Conservation (phyloP, 2,888 invertebrate genomes). For the Ptychoptera albimana region DNA sequence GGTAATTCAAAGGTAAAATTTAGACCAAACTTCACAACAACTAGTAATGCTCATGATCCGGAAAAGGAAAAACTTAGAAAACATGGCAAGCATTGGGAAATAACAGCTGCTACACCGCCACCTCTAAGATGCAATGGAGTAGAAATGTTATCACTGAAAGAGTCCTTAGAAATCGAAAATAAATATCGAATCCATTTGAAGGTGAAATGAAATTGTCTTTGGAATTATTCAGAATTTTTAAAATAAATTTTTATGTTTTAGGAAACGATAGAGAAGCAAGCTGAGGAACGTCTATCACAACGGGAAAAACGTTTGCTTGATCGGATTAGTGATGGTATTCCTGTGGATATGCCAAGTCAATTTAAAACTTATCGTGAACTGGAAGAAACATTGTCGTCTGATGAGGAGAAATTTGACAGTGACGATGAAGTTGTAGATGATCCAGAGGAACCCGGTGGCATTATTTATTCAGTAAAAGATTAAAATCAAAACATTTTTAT, state of each 20-base stretch:
- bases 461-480: constrained; percentile 4
- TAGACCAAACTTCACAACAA: constrained; percentile 25
- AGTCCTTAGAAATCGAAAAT: constrained; percentile 24
- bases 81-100: constrained; percentile 24
- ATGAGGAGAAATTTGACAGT: constrained; percentile 12
- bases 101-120: constrained; percentile 29
- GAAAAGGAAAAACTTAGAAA: constrained; percentile 24
- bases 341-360: no score
- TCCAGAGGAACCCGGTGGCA: constrained; percentile 14
- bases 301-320: constrained; percentile 10
- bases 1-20: constrained; percentile 18
- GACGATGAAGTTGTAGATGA: constrained; percentile 22
- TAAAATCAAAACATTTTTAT: no score
- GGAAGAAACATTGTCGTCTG: background rate
- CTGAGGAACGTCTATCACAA: constrained; percentile 19
- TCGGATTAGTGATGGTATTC: no score
- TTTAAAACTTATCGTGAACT: no score
- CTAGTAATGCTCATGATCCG: constrained; percentile 25
- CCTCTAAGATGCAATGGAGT: constrained; percentile 20
- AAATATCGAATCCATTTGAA: constrained; percentile 21
- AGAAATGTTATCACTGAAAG: constrained; percentile 21
- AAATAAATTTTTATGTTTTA: constrained; percentile 7
- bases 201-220: constrained; percentile 12
- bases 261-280: constrained; percentile 23
- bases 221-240: no score